A percentile compares a stretch with the other conserved stretches of the same genome.
Evolutionary conservation across 1,140 invertebrate species (phyloP).

Genomic region (Papilio glaucus): DNA sequence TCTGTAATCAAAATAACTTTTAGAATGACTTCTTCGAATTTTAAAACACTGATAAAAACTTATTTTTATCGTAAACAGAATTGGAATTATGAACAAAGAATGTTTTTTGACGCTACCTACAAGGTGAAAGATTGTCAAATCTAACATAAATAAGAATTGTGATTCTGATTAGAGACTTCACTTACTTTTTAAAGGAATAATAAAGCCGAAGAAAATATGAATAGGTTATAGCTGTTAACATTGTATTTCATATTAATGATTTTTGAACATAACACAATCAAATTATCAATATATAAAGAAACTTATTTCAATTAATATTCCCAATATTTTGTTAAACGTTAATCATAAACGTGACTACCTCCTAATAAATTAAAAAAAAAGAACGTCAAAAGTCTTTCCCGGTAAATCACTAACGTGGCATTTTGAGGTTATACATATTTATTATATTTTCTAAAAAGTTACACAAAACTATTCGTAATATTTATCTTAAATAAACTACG

Average conservation of each 20-base stretch:
- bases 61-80: background rate
- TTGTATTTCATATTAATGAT: too few species aligned
- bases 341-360: background rate
- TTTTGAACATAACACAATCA: background rate
- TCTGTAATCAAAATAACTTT: constrained; percentile 1
- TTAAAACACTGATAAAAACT: background rate
- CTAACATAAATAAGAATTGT: background rate
- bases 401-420: background rate
- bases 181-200: too few species aligned
- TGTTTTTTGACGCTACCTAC: background rate
- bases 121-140: too few species aligned
- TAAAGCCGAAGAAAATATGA: too few species aligned
- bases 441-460: too few species aligned
- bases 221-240: too few species aligned
- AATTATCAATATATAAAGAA: too few species aligned
- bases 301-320: too few species aligned
- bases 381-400: background rate
- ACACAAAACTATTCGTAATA: too few species aligned
- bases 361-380: background rate
- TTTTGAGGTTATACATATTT: constrained; percentile 1
- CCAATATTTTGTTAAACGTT: too few species aligned
- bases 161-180: background rate
- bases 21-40: background rate
- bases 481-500: too few species aligned
- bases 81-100: background rate